Evolutionary conservation across 2,797 vertebrate species (phyloP), one percentile per base, ranked within the genome.

Genomic region (Cebuella pygmaea): DNA sequence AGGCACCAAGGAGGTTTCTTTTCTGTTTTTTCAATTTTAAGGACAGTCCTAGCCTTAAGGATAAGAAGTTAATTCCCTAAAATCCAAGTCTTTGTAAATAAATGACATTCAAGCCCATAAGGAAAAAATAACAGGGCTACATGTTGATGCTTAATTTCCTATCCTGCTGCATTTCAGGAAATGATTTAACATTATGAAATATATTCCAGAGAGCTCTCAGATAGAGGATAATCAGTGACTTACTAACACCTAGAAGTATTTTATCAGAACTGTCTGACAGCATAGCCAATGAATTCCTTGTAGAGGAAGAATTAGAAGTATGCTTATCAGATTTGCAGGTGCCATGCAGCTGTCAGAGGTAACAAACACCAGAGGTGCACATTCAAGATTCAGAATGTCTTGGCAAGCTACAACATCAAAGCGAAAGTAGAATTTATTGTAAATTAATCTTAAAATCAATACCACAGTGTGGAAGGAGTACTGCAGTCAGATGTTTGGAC

Each of bases 41-140:
- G 84, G 94, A 55, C 70, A 91, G 7, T 59, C 79, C 81, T 95
- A 64, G 41, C 94, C 79, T 75, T 88, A 72, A 94, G 90, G 93
- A 86, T 79, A 36, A 89, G 79, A 74, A 93, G 74, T 74, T 95
- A 85, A 86, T 95, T 90, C 93, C 81, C 72, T 74, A 33, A 91
- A 84, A 72, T 75, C 50, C 55, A 72, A 64, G 44, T 82, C 88
- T 98, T 85, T 94, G 57, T 93, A 86, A 94, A 55, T 79, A 91
- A 86, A 64, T 61, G 70, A 41, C 39, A 39, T 61, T 75, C 75
- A 92, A 74, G n/a, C 82, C 30, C 19, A 6, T 20, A 57, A 44
- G 59, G 79, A 94, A 85, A 55, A 91, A 67, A 61, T 48, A 44
- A 48, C 33, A 90, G 50, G 67, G 14, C 57, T 19, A 2, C 10